Percentiles rank a stretch among this genome's conserved stretches.
Conservation (phyloP, 2,888 invertebrate species). For the Rhingia campestris region DNA sequence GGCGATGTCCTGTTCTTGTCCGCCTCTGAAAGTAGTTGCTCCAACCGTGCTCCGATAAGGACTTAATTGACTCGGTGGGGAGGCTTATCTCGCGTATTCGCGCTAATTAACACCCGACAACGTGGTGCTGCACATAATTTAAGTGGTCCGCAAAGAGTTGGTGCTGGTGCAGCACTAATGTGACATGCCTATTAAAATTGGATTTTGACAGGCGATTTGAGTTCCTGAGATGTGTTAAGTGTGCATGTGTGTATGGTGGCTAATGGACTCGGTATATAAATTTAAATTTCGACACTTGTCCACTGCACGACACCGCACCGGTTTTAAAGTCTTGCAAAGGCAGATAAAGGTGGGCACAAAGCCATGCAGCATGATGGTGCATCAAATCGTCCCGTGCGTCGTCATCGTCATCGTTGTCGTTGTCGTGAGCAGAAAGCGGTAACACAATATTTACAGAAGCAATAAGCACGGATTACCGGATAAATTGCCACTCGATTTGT, state of each 20-base stretch:
- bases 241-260: conserved; percentile 27
- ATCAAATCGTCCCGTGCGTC: background rate
- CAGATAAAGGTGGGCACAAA: conserved; percentile 4
- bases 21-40: conserved; percentile 50
- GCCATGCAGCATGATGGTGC: conserved; percentile 6
- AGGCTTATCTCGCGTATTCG: conserved; percentile 68
- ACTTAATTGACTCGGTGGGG: conserved; percentile 69
- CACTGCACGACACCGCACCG: background rate
- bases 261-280: conserved; percentile 65
- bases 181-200: conserved; percentile 74
- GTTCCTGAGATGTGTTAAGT: conserved; percentile 66
- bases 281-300: conserved; percentile 59
- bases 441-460: conserved; percentile 72
- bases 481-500: conserved; percentile 66
- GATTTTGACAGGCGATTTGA: conserved; percentile 73
- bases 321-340: background rate
- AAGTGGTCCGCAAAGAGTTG: conserved; percentile 43
- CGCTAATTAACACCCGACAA: conserved; percentile 73
- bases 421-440: conserved; percentile 39
- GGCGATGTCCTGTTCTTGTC: conserved; percentile 56
- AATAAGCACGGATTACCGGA: conserved; percentile 70
- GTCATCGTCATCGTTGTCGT: background rate
- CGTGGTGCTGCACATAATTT: conserved; percentile 69
- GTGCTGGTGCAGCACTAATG: conserved; percentile 58
- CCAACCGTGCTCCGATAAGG: conserved; percentile 52